A percentile compares a stretch with the other conserved stretches of the same genome.
Conservation (phyloP, 2,113 vertebrate genomes). For the Rhinolophus sinicus region DNA sequence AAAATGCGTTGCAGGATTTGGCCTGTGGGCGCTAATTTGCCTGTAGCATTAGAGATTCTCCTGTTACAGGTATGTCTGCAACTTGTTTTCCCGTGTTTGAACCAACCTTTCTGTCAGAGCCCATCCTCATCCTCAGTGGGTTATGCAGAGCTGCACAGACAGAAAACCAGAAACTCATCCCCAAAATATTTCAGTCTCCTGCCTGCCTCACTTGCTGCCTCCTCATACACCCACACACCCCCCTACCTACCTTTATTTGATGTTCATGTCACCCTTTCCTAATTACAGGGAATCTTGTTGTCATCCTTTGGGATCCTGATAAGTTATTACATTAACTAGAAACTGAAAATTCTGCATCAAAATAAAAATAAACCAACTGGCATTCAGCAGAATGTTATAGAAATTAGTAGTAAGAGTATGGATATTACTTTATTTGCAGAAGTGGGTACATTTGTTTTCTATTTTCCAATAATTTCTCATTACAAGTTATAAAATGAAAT, state of each 20-base stretch:
- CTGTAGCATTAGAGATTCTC: not conserved
- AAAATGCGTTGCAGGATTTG: not conserved
- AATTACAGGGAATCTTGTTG: not conserved
- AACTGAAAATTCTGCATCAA: not conserved
- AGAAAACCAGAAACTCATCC: not conserved
- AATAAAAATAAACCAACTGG: not conserved
- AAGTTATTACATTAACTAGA: not conserved
- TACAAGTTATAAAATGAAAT: conserved; percentile 30
- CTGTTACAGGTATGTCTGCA: not conserved
- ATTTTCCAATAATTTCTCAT: conserved; percentile 42
- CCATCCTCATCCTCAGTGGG: not conserved
- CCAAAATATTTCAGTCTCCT: not conserved
- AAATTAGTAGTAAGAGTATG: not conserved
- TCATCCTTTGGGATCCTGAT: not conserved
- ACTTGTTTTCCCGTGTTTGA: not conserved
- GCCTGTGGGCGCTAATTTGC: not conserved
- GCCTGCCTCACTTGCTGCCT: not conserved
- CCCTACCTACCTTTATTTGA: not conserved
- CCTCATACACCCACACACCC: not conserved
- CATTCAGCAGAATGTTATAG: not conserved
- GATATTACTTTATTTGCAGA: conserved; percentile 11
- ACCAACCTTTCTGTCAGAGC: not conserved
- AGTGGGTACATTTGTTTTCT: not conserved
- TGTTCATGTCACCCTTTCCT: not conserved
- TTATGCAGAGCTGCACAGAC: not conserved